These are phyloP conservation scores for Folsomia manolachei DNA, from an alignment of 2,888 invertebrate genomes.

Conservation along the genomic window DNA sequence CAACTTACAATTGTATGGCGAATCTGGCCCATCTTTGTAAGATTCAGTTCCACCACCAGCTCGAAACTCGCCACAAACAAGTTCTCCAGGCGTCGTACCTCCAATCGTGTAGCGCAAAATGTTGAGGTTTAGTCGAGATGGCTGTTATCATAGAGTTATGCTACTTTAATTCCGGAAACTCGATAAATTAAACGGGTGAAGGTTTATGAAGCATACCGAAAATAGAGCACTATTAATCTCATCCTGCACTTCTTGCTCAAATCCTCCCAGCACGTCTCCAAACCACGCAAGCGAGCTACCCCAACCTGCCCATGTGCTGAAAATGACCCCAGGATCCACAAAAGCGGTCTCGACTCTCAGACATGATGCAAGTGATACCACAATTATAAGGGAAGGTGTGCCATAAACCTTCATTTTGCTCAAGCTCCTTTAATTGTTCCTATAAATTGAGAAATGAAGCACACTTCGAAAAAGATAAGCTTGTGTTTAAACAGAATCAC, in stretches of 20 bases:
- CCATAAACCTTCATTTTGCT: too few relatives aligned
- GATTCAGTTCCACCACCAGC: constrained; percentile 38
- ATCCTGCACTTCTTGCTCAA: constrained; percentile 34
- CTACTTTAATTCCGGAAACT: neutral
- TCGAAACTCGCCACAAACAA: constrained; percentile 32
- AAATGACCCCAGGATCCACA: constrained; percentile 31
- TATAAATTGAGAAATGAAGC: too few relatives aligned
- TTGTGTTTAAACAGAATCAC: too few relatives aligned
- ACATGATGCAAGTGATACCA: too few relatives aligned
- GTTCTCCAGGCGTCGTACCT: constrained; percentile 39
- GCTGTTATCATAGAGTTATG: constrained; percentile 22
- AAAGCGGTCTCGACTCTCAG: too few relatives aligned
- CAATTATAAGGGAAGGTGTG: too few relatives aligned
- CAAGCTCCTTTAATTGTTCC: too few relatives aligned
- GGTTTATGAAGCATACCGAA: constrained; percentile 26
- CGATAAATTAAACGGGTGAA: neutral
- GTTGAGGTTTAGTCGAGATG: constrained; percentile 35
- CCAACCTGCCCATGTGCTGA: constrained; percentile 42
- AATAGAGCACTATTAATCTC: constrained; percentile 35
- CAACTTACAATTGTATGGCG: constrained; percentile 32
- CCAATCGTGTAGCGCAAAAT: constrained; percentile 40
- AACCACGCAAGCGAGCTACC: constrained; percentile 41
- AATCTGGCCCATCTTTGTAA: constrained; percentile 33
- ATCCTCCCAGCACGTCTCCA: constrained; percentile 37
- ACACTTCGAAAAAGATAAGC: too few relatives aligned